phyloP scores from a whole-genome alignment of 2,888 invertebrate genomes.

The Papilio demoleus region DNA sequence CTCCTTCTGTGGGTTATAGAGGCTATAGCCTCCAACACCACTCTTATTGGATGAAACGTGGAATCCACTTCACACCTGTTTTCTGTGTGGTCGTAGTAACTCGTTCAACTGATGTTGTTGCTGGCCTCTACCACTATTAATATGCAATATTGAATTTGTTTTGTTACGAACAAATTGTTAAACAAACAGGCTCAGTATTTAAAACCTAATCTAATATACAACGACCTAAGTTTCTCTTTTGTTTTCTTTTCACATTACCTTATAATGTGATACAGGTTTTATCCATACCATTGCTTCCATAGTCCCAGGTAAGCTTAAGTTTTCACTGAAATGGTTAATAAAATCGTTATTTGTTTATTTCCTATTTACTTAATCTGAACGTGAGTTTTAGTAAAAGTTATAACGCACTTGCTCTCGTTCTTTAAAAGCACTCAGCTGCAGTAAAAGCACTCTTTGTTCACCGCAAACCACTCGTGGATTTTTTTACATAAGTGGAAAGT shows the following conservation, averaged over 20 bases:
- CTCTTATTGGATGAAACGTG: too few species aligned
- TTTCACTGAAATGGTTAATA: too few species aligned
- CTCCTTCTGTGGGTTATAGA: too few species aligned
- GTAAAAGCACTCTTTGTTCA: conserved; percentile 37
- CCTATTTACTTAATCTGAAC: background rate
- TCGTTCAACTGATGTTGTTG: too few species aligned
- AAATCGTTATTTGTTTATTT: background rate
- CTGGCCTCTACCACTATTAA: too few species aligned
- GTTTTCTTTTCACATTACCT: too few species aligned
- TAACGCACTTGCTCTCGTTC: conserved; percentile 31
- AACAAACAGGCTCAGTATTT: background rate
- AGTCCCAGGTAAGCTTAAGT: too few species aligned
- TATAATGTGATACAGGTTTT: background rate
- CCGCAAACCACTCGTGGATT: conserved; percentile 32
- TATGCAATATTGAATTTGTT: background rate
- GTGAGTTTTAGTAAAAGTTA: conserved; percentile 26
- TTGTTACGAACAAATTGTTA: background rate
- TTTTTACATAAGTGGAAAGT: conserved; percentile 25
- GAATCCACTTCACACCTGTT: too few species aligned
- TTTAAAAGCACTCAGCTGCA: conserved; percentile 35
- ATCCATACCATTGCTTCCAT: background rate
- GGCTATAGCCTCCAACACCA: too few species aligned
- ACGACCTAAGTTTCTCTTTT: background rate
- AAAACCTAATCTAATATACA: background rate
- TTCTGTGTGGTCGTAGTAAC: too few species aligned